phyloP scores from a whole-genome alignment of 2,113 vertebrate species.

The Syrrhaptes paradoxus region DNA sequence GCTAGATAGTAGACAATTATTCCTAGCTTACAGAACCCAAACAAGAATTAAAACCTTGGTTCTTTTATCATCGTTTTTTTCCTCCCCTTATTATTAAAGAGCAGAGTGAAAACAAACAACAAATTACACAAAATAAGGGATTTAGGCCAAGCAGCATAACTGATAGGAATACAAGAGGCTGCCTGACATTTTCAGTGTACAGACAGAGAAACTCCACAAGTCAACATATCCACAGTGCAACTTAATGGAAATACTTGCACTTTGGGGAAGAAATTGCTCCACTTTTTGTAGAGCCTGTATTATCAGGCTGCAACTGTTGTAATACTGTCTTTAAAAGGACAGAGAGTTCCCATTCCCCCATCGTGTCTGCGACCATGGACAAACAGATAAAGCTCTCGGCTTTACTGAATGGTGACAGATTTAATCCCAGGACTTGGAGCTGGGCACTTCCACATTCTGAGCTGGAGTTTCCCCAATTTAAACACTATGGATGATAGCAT shows the following conservation, averaged over 20 bases:
- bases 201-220: neutral
- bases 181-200: neutral
- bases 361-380: neutral
- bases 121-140: neutral
- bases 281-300: neutral
- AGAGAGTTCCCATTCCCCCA: neutral
- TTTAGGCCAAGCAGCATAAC: neutral
- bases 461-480: neutral
- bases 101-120: neutral
- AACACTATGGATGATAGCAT: fast-evolving
- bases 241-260: neutral
- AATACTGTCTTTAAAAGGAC: neutral
- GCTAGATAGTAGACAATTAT: neutral
- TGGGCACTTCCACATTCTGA: neutral
- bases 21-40: neutral
- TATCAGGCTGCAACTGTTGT: neutral
- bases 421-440: neutral
- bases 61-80: neutral
- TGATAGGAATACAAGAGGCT: neutral
- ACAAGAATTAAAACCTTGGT: neutral
- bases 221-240: neutral
- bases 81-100: neutral
- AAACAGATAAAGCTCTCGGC: neutral
- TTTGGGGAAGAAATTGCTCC: neutral
- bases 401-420: neutral